Conservation (phyloP, 2,113 vertebrate species). For the Cyprinodon brontotheroides region DNA sequence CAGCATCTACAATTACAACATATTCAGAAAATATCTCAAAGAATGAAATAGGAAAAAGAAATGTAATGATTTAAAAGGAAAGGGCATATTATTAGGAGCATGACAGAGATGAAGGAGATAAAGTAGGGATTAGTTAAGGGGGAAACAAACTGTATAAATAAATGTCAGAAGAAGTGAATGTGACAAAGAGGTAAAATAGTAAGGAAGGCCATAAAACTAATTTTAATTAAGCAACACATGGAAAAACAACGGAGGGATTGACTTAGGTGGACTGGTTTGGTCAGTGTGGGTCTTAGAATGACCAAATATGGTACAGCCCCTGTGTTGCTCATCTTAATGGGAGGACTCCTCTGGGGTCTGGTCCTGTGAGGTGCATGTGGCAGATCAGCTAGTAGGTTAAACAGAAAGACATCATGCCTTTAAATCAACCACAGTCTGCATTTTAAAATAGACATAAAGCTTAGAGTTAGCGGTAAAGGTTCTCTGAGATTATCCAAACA, state of each 20-base stretch:
- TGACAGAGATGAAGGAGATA: conserved; percentile 58
- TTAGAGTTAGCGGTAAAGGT: conserved; percentile 13
- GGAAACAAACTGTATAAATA: conserved; percentile 46
- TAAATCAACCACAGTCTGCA: conserved; percentile 37
- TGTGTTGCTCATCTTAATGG: conserved; percentile 53
- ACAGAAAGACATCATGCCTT: conserved; percentile 67
- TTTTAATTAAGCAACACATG: conserved; percentile 36
- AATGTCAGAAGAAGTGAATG: conserved; percentile 53
- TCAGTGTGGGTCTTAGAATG: conserved; percentile 60
- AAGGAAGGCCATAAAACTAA: conserved; percentile 48
- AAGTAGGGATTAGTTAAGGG: conserved; percentile 46
- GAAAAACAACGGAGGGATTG: conserved; percentile 46
- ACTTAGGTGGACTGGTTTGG: conserved; percentile 50
- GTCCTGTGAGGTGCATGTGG: conserved; percentile 65
- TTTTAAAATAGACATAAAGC: conserved; percentile 37
- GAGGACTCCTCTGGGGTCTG: conserved; percentile 62
- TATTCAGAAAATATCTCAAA: not conserved
- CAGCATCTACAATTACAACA: conserved; percentile 44
- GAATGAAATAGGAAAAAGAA: conserved; percentile 3
- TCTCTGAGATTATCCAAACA: not conserved
- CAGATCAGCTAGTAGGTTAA: conserved; percentile 63
- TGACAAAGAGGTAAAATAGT: conserved; percentile 44
- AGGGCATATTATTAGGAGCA: conserved; percentile 14
- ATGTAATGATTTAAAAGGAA: not conserved
- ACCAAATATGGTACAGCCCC: conserved; percentile 77